Evolutionary conservation across 2,113 vertebrate genomes (phyloP).

Genomic region (Stictonetta naevosa): DNA sequence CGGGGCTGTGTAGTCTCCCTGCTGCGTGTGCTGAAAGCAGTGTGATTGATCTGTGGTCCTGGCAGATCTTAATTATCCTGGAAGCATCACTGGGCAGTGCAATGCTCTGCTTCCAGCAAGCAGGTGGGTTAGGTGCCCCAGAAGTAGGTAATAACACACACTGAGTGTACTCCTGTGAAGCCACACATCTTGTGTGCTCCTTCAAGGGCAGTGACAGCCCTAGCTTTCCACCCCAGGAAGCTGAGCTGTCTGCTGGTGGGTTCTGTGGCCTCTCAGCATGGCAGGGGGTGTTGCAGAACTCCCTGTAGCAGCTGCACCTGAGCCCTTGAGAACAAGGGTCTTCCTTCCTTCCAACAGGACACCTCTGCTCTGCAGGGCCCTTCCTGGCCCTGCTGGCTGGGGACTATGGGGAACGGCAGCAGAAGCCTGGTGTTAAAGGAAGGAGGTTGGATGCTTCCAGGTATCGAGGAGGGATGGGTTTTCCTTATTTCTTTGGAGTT

Average conservation of each 20-base stretch:
- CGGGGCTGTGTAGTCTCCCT: neutral
- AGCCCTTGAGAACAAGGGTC: neutral
- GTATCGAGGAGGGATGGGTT: neutral
- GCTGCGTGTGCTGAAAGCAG: fast-evolving
- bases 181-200: neutral
- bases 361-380: neutral
- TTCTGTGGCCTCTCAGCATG: neutral
- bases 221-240: neutral
- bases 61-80: neutral
- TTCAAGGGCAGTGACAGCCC: neutral
- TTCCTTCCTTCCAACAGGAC: fast-evolving
- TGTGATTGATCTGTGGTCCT: neutral
- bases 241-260: neutral
- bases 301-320: neutral
- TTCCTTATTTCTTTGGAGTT: neutral
- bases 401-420: neutral
- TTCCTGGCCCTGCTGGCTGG: neutral
- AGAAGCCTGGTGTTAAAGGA: neutral
- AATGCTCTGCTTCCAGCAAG: neutral
- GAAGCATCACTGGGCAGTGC: neutral
- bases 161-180: neutral
- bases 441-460: neutral
- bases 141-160: neutral
- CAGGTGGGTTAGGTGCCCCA: neutral
- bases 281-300: neutral